Evolutionary conservation across 2,888 invertebrate genomes (phyloP).

Genomic region (Aproaerema taeniolella): DNA sequence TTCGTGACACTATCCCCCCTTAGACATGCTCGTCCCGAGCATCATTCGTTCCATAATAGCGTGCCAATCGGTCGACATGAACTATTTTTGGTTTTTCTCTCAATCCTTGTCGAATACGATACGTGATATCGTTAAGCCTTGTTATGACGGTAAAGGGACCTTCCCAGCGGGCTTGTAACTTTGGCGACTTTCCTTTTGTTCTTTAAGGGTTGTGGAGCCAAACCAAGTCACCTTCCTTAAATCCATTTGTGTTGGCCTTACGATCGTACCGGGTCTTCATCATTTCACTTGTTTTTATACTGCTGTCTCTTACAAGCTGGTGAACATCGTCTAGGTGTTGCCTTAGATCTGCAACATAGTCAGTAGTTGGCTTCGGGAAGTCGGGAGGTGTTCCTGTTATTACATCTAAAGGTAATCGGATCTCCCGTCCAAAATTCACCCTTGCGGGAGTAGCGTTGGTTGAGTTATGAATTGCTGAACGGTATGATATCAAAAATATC

Average conservation of each 20-base stretch:
- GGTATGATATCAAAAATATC: not conserved
- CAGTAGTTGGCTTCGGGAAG: not conserved
- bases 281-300: not conserved
- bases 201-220: not conserved
- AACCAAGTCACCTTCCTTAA: not conserved
- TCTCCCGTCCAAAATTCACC: not conserved
- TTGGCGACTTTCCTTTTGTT: not conserved
- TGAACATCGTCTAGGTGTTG: not conserved
- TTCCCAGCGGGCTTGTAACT: not conserved
- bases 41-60: not conserved
- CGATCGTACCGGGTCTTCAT: conserved; percentile 2
- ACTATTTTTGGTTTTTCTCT: not conserved
- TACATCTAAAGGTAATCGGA: not conserved
- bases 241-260: conserved; percentile 5
- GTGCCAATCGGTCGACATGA: conserved; percentile 1
- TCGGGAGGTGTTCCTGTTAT: not conserved
- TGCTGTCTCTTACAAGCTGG: not conserved
- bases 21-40: conserved; percentile 3
- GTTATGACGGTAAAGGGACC: not conserved
- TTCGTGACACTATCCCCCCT: not conserved
- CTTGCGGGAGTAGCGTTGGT: not conserved
- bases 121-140: not conserved
- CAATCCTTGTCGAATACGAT: not conserved
- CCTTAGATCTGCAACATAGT: not conserved
- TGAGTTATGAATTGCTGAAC: not conserved